These are phyloP conservation scores for Priocnemis perturbator DNA, from an alignment of 2,888 invertebrate genomes.

Conservation along the genomic window DNA sequence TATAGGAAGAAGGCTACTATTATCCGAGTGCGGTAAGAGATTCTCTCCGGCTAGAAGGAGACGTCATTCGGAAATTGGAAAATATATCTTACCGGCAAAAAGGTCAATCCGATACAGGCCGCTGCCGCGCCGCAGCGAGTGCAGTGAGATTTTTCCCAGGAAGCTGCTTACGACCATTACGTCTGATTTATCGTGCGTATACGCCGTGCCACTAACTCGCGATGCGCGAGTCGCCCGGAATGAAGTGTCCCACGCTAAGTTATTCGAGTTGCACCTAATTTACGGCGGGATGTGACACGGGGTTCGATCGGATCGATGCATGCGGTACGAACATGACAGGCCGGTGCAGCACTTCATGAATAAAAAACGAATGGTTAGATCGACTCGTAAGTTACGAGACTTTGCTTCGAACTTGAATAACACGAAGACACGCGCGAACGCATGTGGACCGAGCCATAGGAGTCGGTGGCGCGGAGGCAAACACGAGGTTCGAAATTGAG, in stretches of 20 bases:
- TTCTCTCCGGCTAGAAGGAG: conserved; percentile 28
- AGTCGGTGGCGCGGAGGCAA: too few relatives aligned
- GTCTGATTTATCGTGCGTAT: conserved; percentile 51
- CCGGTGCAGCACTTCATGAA: too few relatives aligned
- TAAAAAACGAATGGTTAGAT: too few relatives aligned
- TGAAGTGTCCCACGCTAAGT: conserved; percentile 43
- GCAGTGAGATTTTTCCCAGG: conserved; percentile 45
- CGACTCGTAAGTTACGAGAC: too few relatives aligned
- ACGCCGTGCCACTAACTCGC: conserved; percentile 29
- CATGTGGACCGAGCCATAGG: too few relatives aligned
- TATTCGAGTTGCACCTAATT: conserved; percentile 24
- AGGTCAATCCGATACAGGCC: conserved; percentile 33
- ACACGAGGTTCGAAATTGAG: too few relatives aligned
- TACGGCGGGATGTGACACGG: conserved; percentile 28
- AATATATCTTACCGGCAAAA: conserved; percentile 51
- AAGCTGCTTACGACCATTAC: conserved; percentile 56
- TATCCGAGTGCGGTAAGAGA: conserved; percentile 40
- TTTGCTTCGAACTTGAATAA: too few relatives aligned
- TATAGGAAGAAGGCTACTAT: conserved; percentile 46
- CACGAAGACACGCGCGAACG: too few relatives aligned
- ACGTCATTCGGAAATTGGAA: conserved; percentile 59
- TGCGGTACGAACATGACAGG: conserved; percentile 1
- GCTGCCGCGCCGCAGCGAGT: not conserved
- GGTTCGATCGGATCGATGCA: conserved; percentile 31
- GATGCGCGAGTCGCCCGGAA: conserved; percentile 24